Evolutionary conservation across 1,140 invertebrate genomes (phyloP).

Genomic region (Brachionus plicatilis): DNA sequence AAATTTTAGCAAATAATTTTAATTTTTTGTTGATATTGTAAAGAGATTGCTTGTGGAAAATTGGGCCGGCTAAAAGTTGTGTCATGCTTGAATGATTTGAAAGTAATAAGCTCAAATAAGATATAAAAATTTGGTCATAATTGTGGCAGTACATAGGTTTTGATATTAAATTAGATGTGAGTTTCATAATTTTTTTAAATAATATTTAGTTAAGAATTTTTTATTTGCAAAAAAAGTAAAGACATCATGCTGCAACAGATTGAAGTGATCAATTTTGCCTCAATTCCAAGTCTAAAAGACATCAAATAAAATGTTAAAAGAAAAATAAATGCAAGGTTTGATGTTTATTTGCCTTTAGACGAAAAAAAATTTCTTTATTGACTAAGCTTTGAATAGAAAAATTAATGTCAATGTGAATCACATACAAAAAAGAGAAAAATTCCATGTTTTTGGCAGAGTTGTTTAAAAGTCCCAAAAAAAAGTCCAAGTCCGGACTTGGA

Average conservation of each 20-base stretch:
- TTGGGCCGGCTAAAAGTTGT: slow-evolving; percentile 28
- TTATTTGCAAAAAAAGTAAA: background rate
- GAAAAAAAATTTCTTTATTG: too few relatives aligned
- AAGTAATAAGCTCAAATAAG: background rate
- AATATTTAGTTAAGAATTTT: background rate
- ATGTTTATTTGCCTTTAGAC: too few relatives aligned
- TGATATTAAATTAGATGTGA: background rate
- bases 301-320: too few relatives aligned
- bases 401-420: too few relatives aligned
- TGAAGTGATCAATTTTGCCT: background rate
- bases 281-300: background rate
- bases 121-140: background rate
- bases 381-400: too few relatives aligned
- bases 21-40: background rate
- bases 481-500: too few relatives aligned
- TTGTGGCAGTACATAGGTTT: background rate
- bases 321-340: too few relatives aligned
- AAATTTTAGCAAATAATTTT: background rate
- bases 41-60: background rate
- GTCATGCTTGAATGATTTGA: slow-evolving; percentile 18
- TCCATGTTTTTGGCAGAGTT: too few relatives aligned
- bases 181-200: background rate
- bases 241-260: background rate
- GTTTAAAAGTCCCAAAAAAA: too few relatives aligned
- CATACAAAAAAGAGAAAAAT: too few relatives aligned